Evolutionary conservation across 2,113 vertebrate species (phyloP).

Genomic region (Sprattus sprattus): DNA sequence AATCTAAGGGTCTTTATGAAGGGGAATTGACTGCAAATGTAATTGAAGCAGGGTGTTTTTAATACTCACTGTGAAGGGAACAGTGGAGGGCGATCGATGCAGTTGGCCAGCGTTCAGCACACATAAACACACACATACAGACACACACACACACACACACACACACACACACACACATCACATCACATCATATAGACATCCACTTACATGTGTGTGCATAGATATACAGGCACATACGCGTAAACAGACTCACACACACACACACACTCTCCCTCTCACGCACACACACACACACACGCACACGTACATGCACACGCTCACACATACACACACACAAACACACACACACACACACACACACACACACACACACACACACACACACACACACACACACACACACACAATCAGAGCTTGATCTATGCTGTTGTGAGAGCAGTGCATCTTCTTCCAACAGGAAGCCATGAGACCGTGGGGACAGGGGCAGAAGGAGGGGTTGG

Average conservation of each 20-base stretch:
- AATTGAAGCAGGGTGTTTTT: slow-evolving; percentile 41
- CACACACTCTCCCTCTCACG: too few species aligned
- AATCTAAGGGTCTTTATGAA: slow-evolving; percentile 22
- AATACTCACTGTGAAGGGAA: slow-evolving; percentile 46
- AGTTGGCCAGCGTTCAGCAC: slow-evolving; percentile 30
- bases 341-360: neutral
- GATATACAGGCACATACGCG: too few species aligned
- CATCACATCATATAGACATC: too few species aligned
- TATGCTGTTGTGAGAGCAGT: slow-evolving; percentile 58
- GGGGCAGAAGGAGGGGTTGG: slow-evolving; percentile 27
- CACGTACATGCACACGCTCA: neutral
- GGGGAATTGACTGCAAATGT: slow-evolving; percentile 31
- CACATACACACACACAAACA: neutral
- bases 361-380: neutral
- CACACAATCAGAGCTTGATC: slow-evolving; percentile 49
- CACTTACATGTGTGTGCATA: too few species aligned
- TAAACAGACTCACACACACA: too few species aligned
- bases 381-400: neutral
- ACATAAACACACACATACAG: neutral
- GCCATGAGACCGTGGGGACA: slow-evolving; percentile 59
- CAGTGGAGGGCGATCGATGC: slow-evolving; percentile 55
- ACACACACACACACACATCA: neutral
- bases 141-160: neutral
- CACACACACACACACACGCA: neutral
- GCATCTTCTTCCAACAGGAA: slow-evolving; percentile 60